These are phyloP conservation scores for Aleadryas rufinucha DNA, from an alignment of 2,113 vertebrate species.

Conservation along the genomic window DNA sequence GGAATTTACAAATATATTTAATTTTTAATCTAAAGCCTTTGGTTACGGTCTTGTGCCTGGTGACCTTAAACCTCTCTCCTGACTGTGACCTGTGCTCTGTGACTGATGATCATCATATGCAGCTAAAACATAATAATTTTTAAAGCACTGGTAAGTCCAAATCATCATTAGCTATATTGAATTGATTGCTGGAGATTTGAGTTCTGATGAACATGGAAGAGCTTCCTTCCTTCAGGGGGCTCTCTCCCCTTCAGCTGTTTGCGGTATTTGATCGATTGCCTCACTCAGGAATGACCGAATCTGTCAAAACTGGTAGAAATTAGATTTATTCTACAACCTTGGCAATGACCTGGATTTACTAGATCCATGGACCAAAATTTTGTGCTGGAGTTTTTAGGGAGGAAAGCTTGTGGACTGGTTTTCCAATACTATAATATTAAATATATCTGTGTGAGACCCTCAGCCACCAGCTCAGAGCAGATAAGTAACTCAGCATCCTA, in stretches of 20 bases:
- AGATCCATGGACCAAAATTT: neutral
- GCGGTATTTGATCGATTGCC: rapidly evolving
- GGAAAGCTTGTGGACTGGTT: neutral
- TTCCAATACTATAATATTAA: neutral
- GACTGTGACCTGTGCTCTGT: neutral
- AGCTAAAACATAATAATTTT: neutral
- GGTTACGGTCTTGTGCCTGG: neutral
- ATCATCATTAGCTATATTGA: neutral
- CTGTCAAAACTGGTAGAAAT: neutral
- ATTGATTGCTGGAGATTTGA: neutral
- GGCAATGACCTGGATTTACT: neutral
- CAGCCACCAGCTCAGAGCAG: neutral
- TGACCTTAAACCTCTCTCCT: neutral
- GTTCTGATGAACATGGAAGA: neutral
- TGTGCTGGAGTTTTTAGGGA: neutral
- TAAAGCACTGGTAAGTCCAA: neutral
- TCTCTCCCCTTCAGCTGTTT: neutral
- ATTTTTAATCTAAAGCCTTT: neutral
- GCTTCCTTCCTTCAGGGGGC: neutral
- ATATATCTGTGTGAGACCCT: neutral
- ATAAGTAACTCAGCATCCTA: neutral
- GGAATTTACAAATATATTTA: neutral
- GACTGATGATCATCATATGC: neutral
- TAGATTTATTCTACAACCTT: neutral
- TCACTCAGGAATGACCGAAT: neutral